Evolutionary conservation across 2,888 invertebrate genomes (phyloP).

Genomic region (Suillia variegata): DNA sequence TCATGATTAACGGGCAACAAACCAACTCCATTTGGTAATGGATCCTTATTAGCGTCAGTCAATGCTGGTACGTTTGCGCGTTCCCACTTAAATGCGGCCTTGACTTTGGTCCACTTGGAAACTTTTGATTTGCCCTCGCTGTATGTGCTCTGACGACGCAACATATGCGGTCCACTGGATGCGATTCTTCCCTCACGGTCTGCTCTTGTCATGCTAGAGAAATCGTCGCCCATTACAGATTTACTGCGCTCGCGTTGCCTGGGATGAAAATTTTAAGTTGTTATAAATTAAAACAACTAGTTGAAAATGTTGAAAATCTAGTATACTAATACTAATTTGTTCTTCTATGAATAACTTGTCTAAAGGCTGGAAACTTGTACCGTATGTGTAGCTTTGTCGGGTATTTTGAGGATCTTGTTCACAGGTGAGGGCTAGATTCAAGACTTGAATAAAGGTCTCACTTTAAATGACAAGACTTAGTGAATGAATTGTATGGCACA

Average conservation of each 20-base stretch:
- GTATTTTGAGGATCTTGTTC: too few species aligned
- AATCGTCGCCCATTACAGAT: conserved; percentile 71
- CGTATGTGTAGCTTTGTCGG: too few species aligned
- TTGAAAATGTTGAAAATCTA: conserved; percentile 7
- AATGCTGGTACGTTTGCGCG: conserved; percentile 67
- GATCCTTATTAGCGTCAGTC: conserved; percentile 53
- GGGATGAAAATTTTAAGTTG: too few species aligned
- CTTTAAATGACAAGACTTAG: too few species aligned
- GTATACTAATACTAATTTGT: conserved; percentile 3
- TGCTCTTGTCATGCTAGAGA: conserved; percentile 49
- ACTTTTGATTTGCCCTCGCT: conserved; percentile 59
- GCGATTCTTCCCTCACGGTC: conserved; percentile 40
- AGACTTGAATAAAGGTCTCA: too few species aligned
- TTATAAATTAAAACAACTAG: neutral
- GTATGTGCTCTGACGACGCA: conserved; percentile 58
- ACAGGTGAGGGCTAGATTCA: too few species aligned
- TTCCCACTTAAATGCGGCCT: conserved; percentile 88
- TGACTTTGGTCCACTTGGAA: conserved; percentile 89
- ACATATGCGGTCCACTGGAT: conserved; percentile 32
- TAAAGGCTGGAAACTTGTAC: too few species aligned
- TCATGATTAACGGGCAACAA: conserved; percentile 63
- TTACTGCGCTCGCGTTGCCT: conserved; percentile 68
- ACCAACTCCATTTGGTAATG: conserved; percentile 55
- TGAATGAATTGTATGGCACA: too few species aligned
- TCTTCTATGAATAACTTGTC: too few species aligned